Evolutionary conservation across 2,888 invertebrate genomes (phyloP), one percentile per base, ranked within the genome.

Genomic region (Cremastinae sp.): DNA sequence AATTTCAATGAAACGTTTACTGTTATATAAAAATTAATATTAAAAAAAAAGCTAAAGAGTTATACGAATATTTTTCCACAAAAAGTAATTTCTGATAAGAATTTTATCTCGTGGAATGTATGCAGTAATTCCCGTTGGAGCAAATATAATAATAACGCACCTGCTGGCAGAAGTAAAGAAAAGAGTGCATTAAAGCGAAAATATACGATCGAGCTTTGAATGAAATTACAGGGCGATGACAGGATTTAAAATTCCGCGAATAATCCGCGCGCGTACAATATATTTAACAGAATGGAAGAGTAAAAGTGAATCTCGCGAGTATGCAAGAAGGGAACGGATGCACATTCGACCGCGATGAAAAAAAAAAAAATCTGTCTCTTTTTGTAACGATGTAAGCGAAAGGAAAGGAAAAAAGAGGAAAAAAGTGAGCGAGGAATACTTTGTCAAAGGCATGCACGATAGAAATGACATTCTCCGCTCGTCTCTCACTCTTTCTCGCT

Each of bases 371-470:
- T n/a, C n/a, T 28, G 62, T 66, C 58, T 43, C 38, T 59, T 58
- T 76, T 73, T 76, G 58, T 69, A 45, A 53, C 53, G 36, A 14
- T 22, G 51, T 53, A 45, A 58, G 14, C 58, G 41, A 51, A 53
- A 28, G 10, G 12, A 56, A 38, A 8, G 18, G 9, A 53, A 56
- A 65, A 49, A 45, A 28, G 12, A 58, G 38, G 12, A 34, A 74
- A 53, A 38, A 68, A 56, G 51, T 14, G 38, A 54, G 10, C 18
- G 2, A 36, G 73, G 28, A 58, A 75, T 68, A 69, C 77, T 80
- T 78, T 75, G 72, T 80, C 80, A 77, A 75, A 61, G 65, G 34
- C 49, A 34, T 70, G 28, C 47, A 59, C 61, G 64, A 72, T 64
- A 47, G 53, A 53, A 68, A 72, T 58, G 28, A 28, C 2, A 71